phyloP scores from a whole-genome alignment of 1,140 invertebrate species.

The Hypothenemus hampei region DNA sequence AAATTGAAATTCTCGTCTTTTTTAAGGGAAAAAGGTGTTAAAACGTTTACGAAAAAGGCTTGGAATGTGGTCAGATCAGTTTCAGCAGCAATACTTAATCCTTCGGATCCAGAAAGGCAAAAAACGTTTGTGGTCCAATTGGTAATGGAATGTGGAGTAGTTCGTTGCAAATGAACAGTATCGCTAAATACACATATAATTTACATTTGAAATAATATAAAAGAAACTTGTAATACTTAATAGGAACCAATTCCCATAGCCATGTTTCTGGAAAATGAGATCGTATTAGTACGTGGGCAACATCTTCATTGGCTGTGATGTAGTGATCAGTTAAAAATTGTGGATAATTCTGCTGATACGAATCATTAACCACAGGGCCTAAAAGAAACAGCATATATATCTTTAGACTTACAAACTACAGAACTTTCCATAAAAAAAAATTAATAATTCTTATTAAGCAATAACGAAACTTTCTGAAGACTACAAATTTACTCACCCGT shows the following conservation, averaged over 20 bases:
- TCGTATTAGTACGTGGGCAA: constrained; percentile 44
- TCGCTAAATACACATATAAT: background rate
- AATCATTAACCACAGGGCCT: constrained; percentile 20
- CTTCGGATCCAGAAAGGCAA: constrained; percentile 58
- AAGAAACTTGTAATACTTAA: constrained; percentile 50
- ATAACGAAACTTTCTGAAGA: too few relatives aligned
- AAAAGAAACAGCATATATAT: constrained; percentile 22
- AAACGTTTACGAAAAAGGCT: constrained; percentile 65
- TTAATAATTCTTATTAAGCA: too few relatives aligned
- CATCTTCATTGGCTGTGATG: constrained; percentile 42
- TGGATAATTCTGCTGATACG: constrained; percentile 1
- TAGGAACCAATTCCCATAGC: constrained; percentile 58
- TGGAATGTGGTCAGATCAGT: constrained; percentile 36
- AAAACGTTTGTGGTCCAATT: constrained; percentile 67
- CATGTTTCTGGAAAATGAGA: constrained; percentile 65
- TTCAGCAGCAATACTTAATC: constrained; percentile 58
- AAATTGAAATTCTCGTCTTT: constrained; percentile 63
- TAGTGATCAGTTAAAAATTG: constrained; percentile 24
- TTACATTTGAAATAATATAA: background rate
- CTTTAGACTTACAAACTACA: background rate
- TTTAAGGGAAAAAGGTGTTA: constrained; percentile 66
- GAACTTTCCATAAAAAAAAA: constrained; percentile 2
- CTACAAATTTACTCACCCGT: constrained; percentile 30
- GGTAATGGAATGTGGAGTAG: constrained; percentile 68
- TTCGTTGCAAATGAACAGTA: constrained; percentile 35